phyloP scores from a whole-genome alignment of 2,113 vertebrate genomes.

The Crotalus tigris region DNA sequence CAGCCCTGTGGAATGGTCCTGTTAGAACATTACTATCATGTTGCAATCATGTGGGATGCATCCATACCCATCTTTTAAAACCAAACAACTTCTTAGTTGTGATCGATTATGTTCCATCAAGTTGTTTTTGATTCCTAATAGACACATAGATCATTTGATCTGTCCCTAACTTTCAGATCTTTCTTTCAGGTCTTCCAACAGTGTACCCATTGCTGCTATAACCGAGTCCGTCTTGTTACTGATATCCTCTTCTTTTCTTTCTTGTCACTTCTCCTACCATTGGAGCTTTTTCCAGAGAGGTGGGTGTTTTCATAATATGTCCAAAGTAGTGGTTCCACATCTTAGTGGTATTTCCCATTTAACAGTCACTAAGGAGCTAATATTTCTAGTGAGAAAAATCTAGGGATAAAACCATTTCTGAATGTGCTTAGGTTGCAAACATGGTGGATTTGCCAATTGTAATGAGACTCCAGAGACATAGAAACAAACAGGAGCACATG shows the following conservation, averaged over 20 bases:
- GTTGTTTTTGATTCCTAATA: neutral
- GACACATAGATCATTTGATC: neutral
- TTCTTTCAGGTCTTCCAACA: neutral
- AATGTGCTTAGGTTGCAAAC: neutral
- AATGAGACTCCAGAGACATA: neutral
- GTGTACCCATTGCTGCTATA: neutral
- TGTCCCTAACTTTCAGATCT: neutral
- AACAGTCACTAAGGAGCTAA: neutral
- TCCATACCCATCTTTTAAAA: neutral
- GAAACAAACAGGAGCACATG: neutral
- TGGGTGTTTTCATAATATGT: neutral
- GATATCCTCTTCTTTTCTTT: neutral
- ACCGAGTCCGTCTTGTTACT: neutral
- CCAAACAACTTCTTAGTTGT: neutral
- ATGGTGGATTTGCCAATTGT: neutral
- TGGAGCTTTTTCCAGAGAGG: neutral
- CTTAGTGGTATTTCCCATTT: neutral
- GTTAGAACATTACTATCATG: neutral
- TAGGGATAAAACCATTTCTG: neutral
- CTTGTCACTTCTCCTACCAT: neutral
- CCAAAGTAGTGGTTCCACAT: neutral
- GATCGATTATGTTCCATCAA: neutral
- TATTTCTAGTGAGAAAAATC: neutral
- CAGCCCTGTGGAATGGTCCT: neutral
- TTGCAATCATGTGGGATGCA: neutral